Percentiles rank a stretch among this genome's conserved stretches.
Evolutionary conservation across 2,888 invertebrate species (phyloP).

Genomic region (Noctuana brunneofusca): DNA sequence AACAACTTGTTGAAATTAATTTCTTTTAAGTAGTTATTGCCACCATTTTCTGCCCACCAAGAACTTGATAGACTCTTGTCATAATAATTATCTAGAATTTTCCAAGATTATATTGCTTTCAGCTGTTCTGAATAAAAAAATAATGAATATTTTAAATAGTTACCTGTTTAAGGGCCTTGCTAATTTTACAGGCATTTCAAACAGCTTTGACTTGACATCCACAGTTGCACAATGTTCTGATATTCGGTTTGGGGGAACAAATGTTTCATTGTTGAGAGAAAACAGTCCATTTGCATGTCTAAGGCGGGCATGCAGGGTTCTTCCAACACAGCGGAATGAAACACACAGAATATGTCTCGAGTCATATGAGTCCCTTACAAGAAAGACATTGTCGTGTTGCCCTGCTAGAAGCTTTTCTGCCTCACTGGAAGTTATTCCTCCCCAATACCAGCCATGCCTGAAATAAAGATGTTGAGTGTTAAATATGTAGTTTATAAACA

Average conservation of each 20-base stretch:
- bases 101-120: too few relatives aligned
- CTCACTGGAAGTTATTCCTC: constrained; percentile 87
- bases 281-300: constrained; percentile 88
- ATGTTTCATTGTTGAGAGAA: constrained; percentile 82
- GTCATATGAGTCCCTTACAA: constrained; percentile 89
- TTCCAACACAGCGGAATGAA: constrained; percentile 87
- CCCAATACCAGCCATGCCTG: constrained; percentile 90
- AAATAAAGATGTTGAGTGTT: constrained; percentile 39
- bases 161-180: constrained; percentile 78
- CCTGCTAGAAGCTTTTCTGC: constrained; percentile 86
- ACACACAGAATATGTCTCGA: constrained; percentile 87
- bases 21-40: too few relatives aligned
- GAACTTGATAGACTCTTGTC: too few relatives aligned
- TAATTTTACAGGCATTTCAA: constrained; percentile 78
- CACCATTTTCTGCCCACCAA: too few relatives aligned
- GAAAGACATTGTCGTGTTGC: constrained; percentile 88
- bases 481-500: background rate
- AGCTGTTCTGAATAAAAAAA: background rate
- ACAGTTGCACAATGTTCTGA: constrained; percentile 78
- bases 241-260: constrained; percentile 77
- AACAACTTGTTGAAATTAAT: too few relatives aligned
- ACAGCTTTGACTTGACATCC: constrained; percentile 73
- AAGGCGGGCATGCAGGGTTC: constrained; percentile 87
- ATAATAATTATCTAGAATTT: too few relatives aligned
- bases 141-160: background rate